Base-by-base conservation (phyloP, 2,113 vertebrate genomes). In the Vulpes ferrilata region DNA sequence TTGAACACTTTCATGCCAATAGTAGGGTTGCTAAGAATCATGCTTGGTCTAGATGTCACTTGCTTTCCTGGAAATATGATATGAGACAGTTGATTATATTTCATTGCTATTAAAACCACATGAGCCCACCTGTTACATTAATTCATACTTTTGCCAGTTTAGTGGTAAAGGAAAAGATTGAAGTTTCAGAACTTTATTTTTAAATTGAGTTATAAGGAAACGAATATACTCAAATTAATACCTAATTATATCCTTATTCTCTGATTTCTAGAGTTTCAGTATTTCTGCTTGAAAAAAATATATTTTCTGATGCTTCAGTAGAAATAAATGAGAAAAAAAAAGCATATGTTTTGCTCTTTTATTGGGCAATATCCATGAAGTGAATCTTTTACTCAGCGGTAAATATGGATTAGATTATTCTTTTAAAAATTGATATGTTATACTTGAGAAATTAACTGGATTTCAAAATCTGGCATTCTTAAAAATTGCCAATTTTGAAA, bases 61-160 rank as follows among this genome's bases (percentile, higher is more conserved):
- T 98, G 76, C 92, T 2, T 98, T 98, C 97, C 98, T 98, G 98
- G 99, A 99, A 99, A 99, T 97, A 93, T 91, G 98, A 99, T 99
- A 98, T 60, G 95, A 92, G 98, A 97, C 98, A 98, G 98, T 98
- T 98, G 98, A 98, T 99, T 99, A 97, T 99, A 98, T 99, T 99
- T 99, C 98, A 98, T 96, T 98, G 97, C 96, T 98, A 97, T 98
- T 98, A 98, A 99, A 99, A 98, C 98, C 98, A 96, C 97, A 98
- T 65, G 90, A 96, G 96, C 95, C 98, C 99, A 99, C 98, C 98
- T 99, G 99, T 98, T 99, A 95, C 97, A 98, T 98, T 99, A 98
- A 99, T 98, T 98, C 98, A 98, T 98, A 65, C 57, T 98, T 65
- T 96, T 98, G 86, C 96, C 97, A 98, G 93, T 97, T 98, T 97